phyloP scores from a whole-genome alignment of 1,140 invertebrate genomes.

The Diploscapter pachys region DNA sequence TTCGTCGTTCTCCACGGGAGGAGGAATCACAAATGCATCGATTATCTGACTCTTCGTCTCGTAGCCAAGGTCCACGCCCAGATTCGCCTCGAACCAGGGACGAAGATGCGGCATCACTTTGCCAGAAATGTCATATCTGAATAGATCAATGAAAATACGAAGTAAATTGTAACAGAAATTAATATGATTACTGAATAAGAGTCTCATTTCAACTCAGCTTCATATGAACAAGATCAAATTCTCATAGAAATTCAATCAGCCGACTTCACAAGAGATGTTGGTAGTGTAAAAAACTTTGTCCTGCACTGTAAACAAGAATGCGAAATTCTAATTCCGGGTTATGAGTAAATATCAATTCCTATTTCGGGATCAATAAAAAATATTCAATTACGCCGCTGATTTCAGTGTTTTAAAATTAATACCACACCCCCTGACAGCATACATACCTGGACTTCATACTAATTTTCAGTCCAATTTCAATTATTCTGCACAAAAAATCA shows the following conservation, averaged over 20 bases:
- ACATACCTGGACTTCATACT: too few species aligned
- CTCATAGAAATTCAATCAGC: not conserved
- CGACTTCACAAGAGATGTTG: too few species aligned
- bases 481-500: too few species aligned
- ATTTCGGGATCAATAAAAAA: too few species aligned
- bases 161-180: not conserved
- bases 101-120: constrained; percentile 74
- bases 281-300: too few species aligned
- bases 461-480: too few species aligned
- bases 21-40: constrained; percentile 14
- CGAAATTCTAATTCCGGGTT: too few species aligned
- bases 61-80: constrained; percentile 69
- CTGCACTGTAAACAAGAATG: too few species aligned
- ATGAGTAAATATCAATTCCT: too few species aligned
- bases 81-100: constrained; percentile 74
- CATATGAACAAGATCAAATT: not conserved
- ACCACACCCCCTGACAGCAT: too few species aligned
- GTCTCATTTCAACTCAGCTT: not conserved
- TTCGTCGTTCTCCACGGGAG: constrained; percentile 59
- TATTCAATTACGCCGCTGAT: too few species aligned
- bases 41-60: constrained; percentile 61
- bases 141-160: not conserved
- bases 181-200: not conserved
- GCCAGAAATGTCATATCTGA: constrained; percentile 63
- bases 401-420: too few species aligned